These are phyloP conservation scores for Tetramorium simillimum DNA, from an alignment of 1,140 invertebrate genomes.

Conservation along the genomic window DNA sequence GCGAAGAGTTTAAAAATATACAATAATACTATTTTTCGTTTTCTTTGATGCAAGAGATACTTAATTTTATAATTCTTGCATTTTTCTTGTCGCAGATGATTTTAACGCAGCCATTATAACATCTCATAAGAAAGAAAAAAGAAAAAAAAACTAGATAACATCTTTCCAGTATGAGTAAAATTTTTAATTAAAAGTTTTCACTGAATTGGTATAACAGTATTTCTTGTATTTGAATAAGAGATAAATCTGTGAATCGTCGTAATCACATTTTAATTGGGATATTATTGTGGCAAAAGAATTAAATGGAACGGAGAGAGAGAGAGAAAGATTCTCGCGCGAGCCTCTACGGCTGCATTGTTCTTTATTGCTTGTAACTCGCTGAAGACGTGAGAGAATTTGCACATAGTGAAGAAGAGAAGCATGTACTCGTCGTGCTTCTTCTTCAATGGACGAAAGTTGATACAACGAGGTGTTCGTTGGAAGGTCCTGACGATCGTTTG, in stretches of 20 bases:
- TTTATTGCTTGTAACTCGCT: background rate
- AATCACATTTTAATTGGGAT: slow-evolving; percentile 25
- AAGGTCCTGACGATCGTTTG: slow-evolving; percentile 36
- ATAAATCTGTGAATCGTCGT: background rate
- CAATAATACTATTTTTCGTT: background rate
- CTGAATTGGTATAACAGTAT: background rate
- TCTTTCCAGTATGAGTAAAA: background rate
- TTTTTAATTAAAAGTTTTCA: background rate
- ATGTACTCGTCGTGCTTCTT: slow-evolving; percentile 3
- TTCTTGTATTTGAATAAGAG: background rate
- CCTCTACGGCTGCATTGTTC: slow-evolving; percentile 25
- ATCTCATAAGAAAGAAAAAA: background rate
- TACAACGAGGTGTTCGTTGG: slow-evolving; percentile 57
- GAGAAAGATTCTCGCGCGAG: slow-evolving; percentile 5
- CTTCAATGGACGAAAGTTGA: slow-evolving; percentile 65
- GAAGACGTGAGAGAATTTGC: slow-evolving; percentile 38
- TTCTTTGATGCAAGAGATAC: background rate
- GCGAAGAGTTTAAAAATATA: background rate
- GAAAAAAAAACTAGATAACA: background rate
- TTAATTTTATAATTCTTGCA: background rate
- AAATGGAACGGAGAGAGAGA: slow-evolving; percentile 36
- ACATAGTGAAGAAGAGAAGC: background rate
- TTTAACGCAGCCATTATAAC: background rate
- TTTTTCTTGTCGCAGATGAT: background rate
- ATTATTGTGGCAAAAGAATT: slow-evolving; percentile 23